These are phyloP conservation scores for Thymallus thymallus DNA, from an alignment of 2,113 vertebrate genomes.

Conservation along the genomic window DNA sequence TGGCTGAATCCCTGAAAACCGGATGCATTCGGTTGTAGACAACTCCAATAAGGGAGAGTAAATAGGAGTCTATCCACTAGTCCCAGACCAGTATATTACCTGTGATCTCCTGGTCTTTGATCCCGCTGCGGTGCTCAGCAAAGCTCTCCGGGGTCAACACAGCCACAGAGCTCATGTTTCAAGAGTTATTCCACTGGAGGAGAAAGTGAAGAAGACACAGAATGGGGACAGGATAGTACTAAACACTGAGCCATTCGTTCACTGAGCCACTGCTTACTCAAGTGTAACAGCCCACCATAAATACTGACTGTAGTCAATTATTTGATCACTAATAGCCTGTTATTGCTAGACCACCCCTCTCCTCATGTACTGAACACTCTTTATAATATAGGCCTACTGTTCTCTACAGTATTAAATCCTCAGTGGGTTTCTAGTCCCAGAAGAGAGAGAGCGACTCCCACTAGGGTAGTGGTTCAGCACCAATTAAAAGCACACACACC, in stretches of 20 bases:
- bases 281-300: background rate
- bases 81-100: conserved; percentile 48
- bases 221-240: background rate
- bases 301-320: too few relatives aligned
- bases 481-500: conserved; percentile 51
- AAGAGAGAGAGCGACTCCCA: conserved; percentile 13
- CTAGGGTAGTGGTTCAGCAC: conserved; percentile 36
- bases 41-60: too few relatives aligned
- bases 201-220: background rate
- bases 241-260: background rate
- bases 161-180: conserved; percentile 81
- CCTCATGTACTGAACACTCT: background rate
- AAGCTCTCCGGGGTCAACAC: conserved; percentile 82
- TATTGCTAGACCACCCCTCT: background rate
- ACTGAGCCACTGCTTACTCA: too few relatives aligned
- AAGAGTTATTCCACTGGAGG: conserved; percentile 74
- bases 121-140: conserved; percentile 76
- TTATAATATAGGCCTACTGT: too few relatives aligned
- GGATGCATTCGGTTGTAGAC: too few relatives aligned
- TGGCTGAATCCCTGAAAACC: too few relatives aligned
- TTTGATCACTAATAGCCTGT: too few relatives aligned
- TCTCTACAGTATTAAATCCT: conserved; percentile 13
- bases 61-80: too few relatives aligned
- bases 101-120: conserved; percentile 73
- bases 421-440: conserved; percentile 17